phyloP scores from a whole-genome alignment of 2,888 invertebrate genomes.

The Lepidocyrtinus sp. region DNA sequence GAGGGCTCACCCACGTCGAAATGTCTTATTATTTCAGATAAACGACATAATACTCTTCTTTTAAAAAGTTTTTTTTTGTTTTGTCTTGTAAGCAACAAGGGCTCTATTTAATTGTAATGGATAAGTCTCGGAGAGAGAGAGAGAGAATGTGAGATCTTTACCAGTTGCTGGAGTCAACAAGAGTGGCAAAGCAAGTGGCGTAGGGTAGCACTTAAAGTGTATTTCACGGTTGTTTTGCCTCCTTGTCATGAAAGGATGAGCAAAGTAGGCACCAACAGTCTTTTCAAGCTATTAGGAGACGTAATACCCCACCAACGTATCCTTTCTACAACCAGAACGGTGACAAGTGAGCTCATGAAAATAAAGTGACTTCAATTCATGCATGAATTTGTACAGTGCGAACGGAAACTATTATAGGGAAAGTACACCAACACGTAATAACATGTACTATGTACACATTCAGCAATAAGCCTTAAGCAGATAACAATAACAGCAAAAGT shows the following conservation, averaged over 20 bases:
- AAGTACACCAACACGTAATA: not conserved
- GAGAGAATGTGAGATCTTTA: slow-evolving; percentile 45
- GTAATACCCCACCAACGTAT: slow-evolving; percentile 20
- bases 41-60: not conserved
- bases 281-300: slow-evolving; percentile 21
- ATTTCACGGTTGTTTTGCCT: slow-evolving; percentile 33
- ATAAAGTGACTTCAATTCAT: slow-evolving; percentile 15
- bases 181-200: slow-evolving; percentile 38
- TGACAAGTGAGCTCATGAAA: slow-evolving; percentile 42
- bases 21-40: slow-evolving; percentile 20
- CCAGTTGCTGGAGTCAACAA: slow-evolving; percentile 50
- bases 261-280: slow-evolving; percentile 19
- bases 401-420: not conserved
- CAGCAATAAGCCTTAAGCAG: not conserved
- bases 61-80: not conserved
- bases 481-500: not conserved
- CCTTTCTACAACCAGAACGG: slow-evolving; percentile 14
- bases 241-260: slow-evolving; percentile 41
- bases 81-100: not conserved
- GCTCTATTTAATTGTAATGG: not conserved
- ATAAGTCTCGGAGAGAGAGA: slow-evolving; percentile 11
- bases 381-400: not conserved
- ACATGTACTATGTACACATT: not conserved
- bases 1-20: slow-evolving; percentile 57
- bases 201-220: slow-evolving; percentile 46